phyloP scores from a whole-genome alignment of 2,888 invertebrate genomes.

The Tipula vernalis region DNA sequence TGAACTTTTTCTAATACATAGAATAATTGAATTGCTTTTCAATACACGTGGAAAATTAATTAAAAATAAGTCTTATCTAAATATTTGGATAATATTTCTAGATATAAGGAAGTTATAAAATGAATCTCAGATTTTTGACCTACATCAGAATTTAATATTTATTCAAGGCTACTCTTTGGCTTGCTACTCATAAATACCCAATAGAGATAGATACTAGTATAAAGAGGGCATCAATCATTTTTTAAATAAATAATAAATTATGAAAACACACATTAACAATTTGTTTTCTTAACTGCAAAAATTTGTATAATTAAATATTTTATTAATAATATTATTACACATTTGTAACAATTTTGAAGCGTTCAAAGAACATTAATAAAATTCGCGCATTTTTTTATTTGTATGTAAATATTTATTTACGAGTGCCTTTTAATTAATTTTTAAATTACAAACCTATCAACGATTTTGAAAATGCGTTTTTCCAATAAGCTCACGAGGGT shows the following conservation, averaged over 20 bases:
- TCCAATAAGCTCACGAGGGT: no score
- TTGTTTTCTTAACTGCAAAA: background rate
- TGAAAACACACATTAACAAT: background rate
- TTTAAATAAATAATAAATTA: background rate
- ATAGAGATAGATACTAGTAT: no score
- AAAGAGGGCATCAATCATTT: background rate
- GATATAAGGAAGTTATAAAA: background rate
- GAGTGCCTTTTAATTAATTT: background rate
- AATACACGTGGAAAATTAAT: background rate
- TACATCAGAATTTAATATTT: background rate
- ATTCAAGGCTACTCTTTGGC: no score
- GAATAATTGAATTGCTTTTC: background rate
- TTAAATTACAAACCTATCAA: background rate
- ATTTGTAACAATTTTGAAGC: background rate
- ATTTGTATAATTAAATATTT: background rate
- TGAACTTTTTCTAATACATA: background rate
- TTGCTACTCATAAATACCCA: no score
- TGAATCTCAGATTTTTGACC: background rate
- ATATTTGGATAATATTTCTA: background rate
- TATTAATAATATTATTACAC: background rate
- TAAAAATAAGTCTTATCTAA: background rate
- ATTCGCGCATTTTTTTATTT: background rate
- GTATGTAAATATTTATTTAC: background rate
- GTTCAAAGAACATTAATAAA: background rate
- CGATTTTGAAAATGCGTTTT: background rate